Conservation (phyloP, 2,797 vertebrate genomes). For the Tragopan temminckii region DNA sequence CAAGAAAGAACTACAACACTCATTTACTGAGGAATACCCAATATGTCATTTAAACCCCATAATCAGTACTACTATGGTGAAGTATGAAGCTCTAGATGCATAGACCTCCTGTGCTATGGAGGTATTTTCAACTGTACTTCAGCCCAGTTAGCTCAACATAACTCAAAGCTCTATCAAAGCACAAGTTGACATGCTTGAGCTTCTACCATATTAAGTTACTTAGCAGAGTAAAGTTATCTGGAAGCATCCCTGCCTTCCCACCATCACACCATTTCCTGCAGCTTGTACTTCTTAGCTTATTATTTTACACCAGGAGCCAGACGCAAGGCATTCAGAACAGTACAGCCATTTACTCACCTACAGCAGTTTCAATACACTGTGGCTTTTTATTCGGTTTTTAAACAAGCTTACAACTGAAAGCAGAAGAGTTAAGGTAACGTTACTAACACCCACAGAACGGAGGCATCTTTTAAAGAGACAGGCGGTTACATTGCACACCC, state of each 20-base stretch:
- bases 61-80: not conserved
- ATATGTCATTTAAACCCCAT: not conserved
- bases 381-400: not conserved
- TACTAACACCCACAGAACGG: not conserved
- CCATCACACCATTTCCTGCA: not conserved
- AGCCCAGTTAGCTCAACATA: not conserved
- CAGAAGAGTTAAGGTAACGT: not conserved
- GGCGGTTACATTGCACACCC: not conserved
- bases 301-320: not conserved
- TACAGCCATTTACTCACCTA: not conserved
- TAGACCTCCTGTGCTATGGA: not conserved
- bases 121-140: not conserved
- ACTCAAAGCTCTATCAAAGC: not conserved
- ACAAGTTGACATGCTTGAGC: not conserved
- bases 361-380: not conserved
- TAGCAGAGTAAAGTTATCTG: not conserved
- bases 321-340: not conserved
- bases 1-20: not conserved
- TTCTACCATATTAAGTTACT: conserved; percentile 39
- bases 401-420: not conserved
- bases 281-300: not conserved
- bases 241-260: not conserved
- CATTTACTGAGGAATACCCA: not conserved
- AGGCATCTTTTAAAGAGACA: not conserved
- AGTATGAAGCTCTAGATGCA: not conserved